Evolutionary conservation across 2,888 invertebrate species (phyloP), one percentile per base, ranked within the genome.

Genomic region (Tachina lurida): DNA sequence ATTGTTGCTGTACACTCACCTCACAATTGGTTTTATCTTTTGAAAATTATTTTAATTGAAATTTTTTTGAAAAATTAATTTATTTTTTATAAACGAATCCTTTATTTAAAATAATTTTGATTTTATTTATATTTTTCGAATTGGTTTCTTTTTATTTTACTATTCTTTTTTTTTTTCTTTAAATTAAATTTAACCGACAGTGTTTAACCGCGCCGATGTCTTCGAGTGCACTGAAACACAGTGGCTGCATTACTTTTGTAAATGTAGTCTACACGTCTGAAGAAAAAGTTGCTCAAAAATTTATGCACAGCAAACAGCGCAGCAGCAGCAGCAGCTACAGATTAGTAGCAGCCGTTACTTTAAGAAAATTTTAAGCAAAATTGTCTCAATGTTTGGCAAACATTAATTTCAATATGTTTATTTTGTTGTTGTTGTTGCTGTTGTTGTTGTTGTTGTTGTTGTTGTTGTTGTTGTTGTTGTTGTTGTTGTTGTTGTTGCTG

Each of bases 161-260:
- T 70, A 54, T 45, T 60, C 31, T 22, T 49, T 70, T 65, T 43
- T 74, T 45, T 22, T 41, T 76, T 63, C 41, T 60, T 15, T 31
- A 8, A 15, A 67, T 70, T 56, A 22, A 76, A 60, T 63, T 75
- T 45, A 65, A 65, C 84, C 84, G 84, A n/a, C 62, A 76, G 60
- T 88, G 89, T 87, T 87, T 82, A 87, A 86, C 84, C 90, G 86
- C 88, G 88, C 87, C 90, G 89, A 90, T 89, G 90, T 89, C 88
- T 90, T 88, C 88, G 89, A 90, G 89, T 91, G 91, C 90, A 91
- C 91, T 91, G 91, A 91, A 90, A 89, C 89, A 89, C 88, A 89
- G 89, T 90, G 90, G 90, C 90, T 91, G 91, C 91, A 90, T 87
- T 88, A 87, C 84, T 89, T 67, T 89, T 87, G 89, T 90, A 89